Evolutionary conservation across 2,888 invertebrate genomes (phyloP).

Genomic region (Hedya salicella): DNA sequence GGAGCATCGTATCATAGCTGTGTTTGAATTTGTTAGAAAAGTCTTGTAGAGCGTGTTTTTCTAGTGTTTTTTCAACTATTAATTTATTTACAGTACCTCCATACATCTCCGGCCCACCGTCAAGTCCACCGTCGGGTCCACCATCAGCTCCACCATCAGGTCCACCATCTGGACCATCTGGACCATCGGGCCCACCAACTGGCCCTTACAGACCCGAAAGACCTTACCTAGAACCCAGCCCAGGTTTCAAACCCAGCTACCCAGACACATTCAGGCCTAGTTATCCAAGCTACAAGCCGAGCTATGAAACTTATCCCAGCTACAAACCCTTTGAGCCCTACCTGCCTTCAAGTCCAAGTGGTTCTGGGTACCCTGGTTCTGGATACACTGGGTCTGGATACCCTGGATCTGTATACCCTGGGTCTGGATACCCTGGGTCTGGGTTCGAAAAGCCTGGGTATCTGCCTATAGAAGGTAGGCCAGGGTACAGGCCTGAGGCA

Average conservation of each 20-base stretch:
- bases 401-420: conserved; percentile 45
- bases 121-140: conserved; percentile 20
- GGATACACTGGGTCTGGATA: conserved; percentile 39
- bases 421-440: conserved; percentile 44
- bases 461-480: conserved; percentile 45
- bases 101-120: conserved; percentile 39
- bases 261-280: conserved; percentile 16
- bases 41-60: no score
- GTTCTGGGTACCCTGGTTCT: conserved; percentile 48
- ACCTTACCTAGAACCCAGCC: conserved; percentile 49
- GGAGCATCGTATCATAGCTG: no score
- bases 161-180: conserved; percentile 25
- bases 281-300: conserved; percentile 45
- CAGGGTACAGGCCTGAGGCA: conserved; percentile 24
- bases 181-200: conserved; percentile 37
- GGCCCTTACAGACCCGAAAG: conserved; percentile 49
- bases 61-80: no score
- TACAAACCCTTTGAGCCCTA: conserved; percentile 55
- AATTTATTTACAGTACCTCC: conserved; percentile 36
- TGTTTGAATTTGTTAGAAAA: no score
- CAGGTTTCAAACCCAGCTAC: conserved; percentile 53
- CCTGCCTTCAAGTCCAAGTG: conserved; percentile 47
- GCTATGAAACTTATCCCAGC: conserved; percentile 54
- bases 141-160: conserved; percentile 30
- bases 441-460: conserved; percentile 47